phyloP scores from a whole-genome alignment of 1,140 invertebrate genomes.

The Drosophila micromelanica region DNA sequence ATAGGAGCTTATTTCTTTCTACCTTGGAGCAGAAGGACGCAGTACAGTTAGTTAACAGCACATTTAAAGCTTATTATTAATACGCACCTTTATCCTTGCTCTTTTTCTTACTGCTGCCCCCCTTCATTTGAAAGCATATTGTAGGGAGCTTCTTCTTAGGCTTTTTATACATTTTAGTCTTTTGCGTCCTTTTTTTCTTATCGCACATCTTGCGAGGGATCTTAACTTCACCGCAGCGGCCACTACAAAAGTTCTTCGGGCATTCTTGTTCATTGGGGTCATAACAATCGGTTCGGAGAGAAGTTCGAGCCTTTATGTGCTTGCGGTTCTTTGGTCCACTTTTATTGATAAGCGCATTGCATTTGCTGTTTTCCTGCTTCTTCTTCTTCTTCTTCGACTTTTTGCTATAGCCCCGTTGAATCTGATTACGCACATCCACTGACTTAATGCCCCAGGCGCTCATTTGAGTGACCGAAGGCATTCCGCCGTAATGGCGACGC shows the following conservation, averaged over 20 bases:
- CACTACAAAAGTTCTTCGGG: constrained; percentile 2
- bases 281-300: constrained; percentile 51
- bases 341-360: constrained; percentile 10
- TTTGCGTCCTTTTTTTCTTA: constrained; percentile 2
- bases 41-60: not conserved
- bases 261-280: not conserved
- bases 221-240: constrained; percentile 28
- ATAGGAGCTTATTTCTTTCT: constrained; percentile 51
- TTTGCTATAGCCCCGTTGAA: constrained; percentile 13
- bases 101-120: constrained; percentile 3
- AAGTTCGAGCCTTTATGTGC: constrained; percentile 35
- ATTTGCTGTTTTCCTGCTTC: constrained; percentile 41
- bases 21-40: constrained; percentile 28
- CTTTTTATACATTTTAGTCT: not conserved
- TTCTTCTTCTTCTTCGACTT: not conserved
- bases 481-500: constrained; percentile 49
- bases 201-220: constrained; percentile 53
- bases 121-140: constrained; percentile 4
- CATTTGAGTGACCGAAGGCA: constrained; percentile 9
- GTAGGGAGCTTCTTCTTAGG: constrained; percentile 24
- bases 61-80: not conserved
- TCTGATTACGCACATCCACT: not conserved
- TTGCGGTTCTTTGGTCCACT: constrained; percentile 30
- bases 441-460: not conserved
- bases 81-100: constrained; percentile 27